Percentiles rank a stretch among this genome's conserved stretches.
Evolutionary conservation across 1,140 invertebrate genomes (phyloP).

Genomic region (Lethrus apterus): DNA sequence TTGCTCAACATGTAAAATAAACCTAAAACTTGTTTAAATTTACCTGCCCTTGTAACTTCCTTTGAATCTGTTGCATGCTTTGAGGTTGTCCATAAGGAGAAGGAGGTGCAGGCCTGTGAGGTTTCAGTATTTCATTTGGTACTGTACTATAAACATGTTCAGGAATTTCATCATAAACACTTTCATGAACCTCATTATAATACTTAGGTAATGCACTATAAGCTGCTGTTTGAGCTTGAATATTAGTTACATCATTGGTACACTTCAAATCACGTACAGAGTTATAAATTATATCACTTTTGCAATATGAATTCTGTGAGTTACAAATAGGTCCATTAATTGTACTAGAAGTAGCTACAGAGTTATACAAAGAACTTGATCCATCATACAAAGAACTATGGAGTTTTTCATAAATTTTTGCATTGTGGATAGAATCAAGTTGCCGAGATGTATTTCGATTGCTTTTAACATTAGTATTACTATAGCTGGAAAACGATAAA

Average conservation of each 20-base stretch:
- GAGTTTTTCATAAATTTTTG: too few relatives aligned
- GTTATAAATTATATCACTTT: too few relatives aligned
- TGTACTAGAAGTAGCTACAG: too few relatives aligned
- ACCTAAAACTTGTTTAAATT: constrained; percentile 4
- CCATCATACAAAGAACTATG: too few relatives aligned
- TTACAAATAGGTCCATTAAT: too few relatives aligned
- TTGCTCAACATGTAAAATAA: not conserved
- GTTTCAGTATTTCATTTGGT: constrained; percentile 33
- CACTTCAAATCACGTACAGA: too few relatives aligned
- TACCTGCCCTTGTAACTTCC: constrained; percentile 38
- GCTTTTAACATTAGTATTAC: too few relatives aligned
- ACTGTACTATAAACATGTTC: constrained; percentile 38
- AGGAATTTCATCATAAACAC: constrained; percentile 37
- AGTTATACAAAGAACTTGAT: too few relatives aligned
- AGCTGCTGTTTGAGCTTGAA: not conserved
- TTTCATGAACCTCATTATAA: constrained; percentile 32
- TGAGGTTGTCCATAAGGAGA: constrained; percentile 33
- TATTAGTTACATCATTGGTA: not conserved
- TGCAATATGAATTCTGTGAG: constrained; percentile 1
- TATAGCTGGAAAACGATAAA: too few relatives aligned
- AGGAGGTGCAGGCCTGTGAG: constrained; percentile 39
- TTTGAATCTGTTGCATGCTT: constrained; percentile 40
- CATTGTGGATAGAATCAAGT: too few relatives aligned
- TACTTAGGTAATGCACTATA: constrained; percentile 18
- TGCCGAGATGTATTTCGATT: too few relatives aligned